Evolutionary conservation across 1,140 invertebrate genomes (phyloP).

Genomic region (Lanistes nyassanus): DNA sequence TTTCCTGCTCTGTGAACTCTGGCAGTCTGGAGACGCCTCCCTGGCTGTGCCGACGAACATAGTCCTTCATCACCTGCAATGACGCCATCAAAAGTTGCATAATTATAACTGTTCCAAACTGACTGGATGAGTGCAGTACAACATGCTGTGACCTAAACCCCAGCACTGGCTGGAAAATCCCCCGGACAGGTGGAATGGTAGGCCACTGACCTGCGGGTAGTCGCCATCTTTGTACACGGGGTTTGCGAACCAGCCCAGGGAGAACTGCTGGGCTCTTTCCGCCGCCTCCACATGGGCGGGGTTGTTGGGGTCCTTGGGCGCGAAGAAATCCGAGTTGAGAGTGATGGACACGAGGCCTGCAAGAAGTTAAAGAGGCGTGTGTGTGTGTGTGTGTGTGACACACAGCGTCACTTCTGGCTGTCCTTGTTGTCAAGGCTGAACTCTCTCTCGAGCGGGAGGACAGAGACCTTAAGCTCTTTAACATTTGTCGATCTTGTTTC

Average conservation of each 20-base stretch:
- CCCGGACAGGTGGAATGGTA: neutral
- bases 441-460: too few species aligned
- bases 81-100: neutral
- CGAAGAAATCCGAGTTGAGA: constrained; percentile 36
- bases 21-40: constrained; percentile 27
- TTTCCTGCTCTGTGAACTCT: constrained; percentile 23
- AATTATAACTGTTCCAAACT: neutral
- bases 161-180: neutral
- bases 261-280: constrained; percentile 46
- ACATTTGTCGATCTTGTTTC: too few species aligned
- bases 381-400: too few species aligned
- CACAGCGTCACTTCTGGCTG: too few species aligned
- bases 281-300: constrained; percentile 42
- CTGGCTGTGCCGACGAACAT: constrained; percentile 38
- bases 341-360: constrained; percentile 37
- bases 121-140: neutral
- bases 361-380: too few species aligned
- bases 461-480: too few species aligned
- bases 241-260: constrained; percentile 60
- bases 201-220: constrained; percentile 57
- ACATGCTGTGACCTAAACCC: neutral
- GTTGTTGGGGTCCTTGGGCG: constrained; percentile 40
- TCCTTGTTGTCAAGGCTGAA: too few species aligned
- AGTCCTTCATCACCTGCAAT: constrained; percentile 42
- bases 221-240: constrained; percentile 59